A percentile compares a stretch with the other conserved stretches of the same genome.
Conservation (phyloP, 2,797 vertebrate species). For the Luscinia megarhynchos region DNA sequence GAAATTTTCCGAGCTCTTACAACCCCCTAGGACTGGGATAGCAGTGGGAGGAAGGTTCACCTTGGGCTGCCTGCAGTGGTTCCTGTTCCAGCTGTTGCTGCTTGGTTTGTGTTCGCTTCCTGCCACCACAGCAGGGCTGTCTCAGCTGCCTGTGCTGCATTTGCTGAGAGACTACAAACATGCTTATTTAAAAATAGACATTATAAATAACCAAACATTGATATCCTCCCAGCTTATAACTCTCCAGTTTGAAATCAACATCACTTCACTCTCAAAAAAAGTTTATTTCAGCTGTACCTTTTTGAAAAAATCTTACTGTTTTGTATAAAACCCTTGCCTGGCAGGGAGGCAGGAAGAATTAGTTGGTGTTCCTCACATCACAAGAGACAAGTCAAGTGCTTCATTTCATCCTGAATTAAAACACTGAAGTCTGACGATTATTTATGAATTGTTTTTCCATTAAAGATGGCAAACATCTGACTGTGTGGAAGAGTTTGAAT, state of each 20-base stretch:
- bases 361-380: neutral
- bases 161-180: neutral
- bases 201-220: neutral
- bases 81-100: slow-evolving; percentile 6
- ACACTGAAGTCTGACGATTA: neutral
- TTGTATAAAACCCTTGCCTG: neutral
- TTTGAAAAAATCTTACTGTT: neutral
- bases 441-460: neutral
- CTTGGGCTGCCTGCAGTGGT: neutral
- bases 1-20: neutral
- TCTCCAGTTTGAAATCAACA: neutral
- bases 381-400: neutral
- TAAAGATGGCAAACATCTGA: neutral
- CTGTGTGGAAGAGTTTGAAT: neutral
- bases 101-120: neutral
- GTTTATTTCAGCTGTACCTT: neutral
- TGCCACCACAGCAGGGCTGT: neutral
- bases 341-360: neutral
- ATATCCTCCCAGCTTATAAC: neutral
- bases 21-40: accelerated
- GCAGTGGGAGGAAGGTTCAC: neutral
- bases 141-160: neutral
- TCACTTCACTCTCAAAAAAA: neutral
- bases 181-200: neutral
- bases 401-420: neutral